Conservation (phyloP, 2,113 vertebrate species). For the Capreolus pygargus region DNA sequence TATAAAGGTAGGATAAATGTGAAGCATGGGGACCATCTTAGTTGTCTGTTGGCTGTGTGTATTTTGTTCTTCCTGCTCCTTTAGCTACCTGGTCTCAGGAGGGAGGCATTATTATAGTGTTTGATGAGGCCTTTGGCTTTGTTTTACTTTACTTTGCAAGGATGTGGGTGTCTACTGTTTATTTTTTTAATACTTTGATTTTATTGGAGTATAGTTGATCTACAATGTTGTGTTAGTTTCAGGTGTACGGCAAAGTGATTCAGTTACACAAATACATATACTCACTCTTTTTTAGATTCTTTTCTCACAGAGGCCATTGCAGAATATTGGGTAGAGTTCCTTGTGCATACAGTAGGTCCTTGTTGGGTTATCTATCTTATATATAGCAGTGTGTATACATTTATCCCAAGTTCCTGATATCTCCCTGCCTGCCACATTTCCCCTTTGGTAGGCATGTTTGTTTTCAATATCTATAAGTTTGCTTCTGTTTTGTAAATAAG, state of each 20-base stretch:
- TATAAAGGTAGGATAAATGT: not conserved
- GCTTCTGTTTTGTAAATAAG: not conserved
- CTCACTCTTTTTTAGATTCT: not conserved
- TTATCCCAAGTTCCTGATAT: not conserved
- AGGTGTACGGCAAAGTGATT: not conserved
- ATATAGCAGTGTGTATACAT: too few relatives aligned
- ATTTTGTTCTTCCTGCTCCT: accelerated
- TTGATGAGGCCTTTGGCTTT: not conserved
- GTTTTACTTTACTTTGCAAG: not conserved
- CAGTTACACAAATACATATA: not conserved
- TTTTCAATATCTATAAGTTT: not conserved
- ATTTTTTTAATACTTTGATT: not conserved
- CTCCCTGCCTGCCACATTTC: not conserved
- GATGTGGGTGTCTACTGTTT: not conserved
- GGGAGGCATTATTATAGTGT: not conserved
- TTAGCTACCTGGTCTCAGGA: not conserved
- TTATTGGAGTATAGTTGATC: not conserved
- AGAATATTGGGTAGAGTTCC: not conserved
- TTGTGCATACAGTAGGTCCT: not conserved
- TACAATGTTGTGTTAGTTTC: not conserved
- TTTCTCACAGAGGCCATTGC: not conserved
- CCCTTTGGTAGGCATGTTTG: not conserved
- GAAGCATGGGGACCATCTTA: not conserved
- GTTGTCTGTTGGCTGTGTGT: too few relatives aligned
- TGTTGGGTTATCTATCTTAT: not conserved